Base-by-base conservation (phyloP, 2,113 vertebrate species). In the Choloepus hoffmanni region DNA sequence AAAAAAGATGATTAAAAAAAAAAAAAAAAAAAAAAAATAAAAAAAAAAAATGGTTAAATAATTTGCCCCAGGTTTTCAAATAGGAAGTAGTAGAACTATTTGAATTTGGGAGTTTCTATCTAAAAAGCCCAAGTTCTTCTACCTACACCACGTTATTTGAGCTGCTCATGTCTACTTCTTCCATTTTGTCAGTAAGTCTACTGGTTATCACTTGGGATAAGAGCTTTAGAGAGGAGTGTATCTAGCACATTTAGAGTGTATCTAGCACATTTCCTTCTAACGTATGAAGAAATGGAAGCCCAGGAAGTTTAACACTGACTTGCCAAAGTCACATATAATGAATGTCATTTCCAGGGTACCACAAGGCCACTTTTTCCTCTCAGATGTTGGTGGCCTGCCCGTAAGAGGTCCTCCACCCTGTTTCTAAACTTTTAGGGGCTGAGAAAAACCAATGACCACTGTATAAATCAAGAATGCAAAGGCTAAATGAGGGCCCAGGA, bases 101-200 rank as follows among this genome's bases (percentile, higher is more conserved):
- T 33, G 45, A 95, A 88, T 53, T 77, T 95, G 67, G 40, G 55
- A 68, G 33, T 90, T 94, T 82, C 53, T 92, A 16, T 81, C 40
- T 90, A n/a, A 73, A 73, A 93, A 91, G 89, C 30, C 68, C 60
- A 85, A 72, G 30, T 74, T 63, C 62, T 83, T 92, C 96, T 89
- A 70, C 58, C 55, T 70, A 76, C n/a, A 82, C 30, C 33, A 63
- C 23, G 36, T 67, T 92, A 85, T 77, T 81, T 50, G 92, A 53
- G 67, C 36, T 79, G 93, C 74, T 85, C 65, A 58, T 43, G 12
- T 76, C n/a, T 82, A 81, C 11, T 89, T 65, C 79, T 85, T 78
- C n/a, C 45, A 79, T 90, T 88, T 93, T 87, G 12, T 65, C 55
- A 50, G 28, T 81, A 55, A 63, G n/a, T 70, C 67, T 40, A 28